These are phyloP conservation scores for Percina caprodes DNA, from an alignment of 2,113 vertebrate species.

Conservation along the genomic window DNA sequence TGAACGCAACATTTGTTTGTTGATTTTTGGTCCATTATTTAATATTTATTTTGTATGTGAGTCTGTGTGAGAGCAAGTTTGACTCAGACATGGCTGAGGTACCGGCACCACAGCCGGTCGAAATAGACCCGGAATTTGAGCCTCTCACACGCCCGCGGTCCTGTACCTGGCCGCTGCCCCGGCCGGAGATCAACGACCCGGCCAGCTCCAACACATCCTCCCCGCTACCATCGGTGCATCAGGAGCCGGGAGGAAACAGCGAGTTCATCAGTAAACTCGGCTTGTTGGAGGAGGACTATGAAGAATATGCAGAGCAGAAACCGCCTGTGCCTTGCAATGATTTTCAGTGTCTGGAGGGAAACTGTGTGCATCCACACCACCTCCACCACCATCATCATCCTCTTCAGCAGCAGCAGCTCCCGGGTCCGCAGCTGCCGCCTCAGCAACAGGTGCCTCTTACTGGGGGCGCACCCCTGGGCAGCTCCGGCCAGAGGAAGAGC, in stretches of 20 bases:
- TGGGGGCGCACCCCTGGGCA: slow-evolving; percentile 43
- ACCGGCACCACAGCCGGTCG: slow-evolving; percentile 81
- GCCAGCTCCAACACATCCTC: slow-evolving; percentile 90
- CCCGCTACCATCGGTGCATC: slow-evolving; percentile 86
- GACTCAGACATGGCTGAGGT: slow-evolving; percentile 84
- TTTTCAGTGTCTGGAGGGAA: slow-evolving; percentile 77
- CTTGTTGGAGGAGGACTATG: slow-evolving; percentile 89
- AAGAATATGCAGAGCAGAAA: slow-evolving; percentile 81
- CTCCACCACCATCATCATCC: slow-evolving; percentile 61
- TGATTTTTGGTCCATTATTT: not conserved
- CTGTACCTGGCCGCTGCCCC: slow-evolving; percentile 90
- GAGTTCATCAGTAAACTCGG: slow-evolving; percentile 90
- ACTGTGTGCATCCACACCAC: slow-evolving; percentile 73
- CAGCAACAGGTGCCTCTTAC: slow-evolving; percentile 82
- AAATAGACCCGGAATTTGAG: slow-evolving; percentile 91
- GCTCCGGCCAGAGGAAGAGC: slow-evolving; percentile 90
- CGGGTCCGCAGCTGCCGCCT: slow-evolving; percentile 62
- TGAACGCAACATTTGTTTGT: not conserved
- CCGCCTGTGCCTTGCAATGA: slow-evolving; percentile 57
- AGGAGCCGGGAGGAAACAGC: slow-evolving; percentile 83
- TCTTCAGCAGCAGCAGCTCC: slow-evolving; percentile 72
- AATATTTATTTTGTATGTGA: slow-evolving; percentile 17
- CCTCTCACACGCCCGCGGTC: slow-evolving; percentile 89
- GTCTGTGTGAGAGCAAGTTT: slow-evolving; percentile 41
- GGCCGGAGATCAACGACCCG: slow-evolving; percentile 87